A percentile compares a stretch with the other conserved stretches of the same genome.
phyloP scores from a whole-genome alignment of 2,113 vertebrate species.

The Osmerus eperlanus region DNA sequence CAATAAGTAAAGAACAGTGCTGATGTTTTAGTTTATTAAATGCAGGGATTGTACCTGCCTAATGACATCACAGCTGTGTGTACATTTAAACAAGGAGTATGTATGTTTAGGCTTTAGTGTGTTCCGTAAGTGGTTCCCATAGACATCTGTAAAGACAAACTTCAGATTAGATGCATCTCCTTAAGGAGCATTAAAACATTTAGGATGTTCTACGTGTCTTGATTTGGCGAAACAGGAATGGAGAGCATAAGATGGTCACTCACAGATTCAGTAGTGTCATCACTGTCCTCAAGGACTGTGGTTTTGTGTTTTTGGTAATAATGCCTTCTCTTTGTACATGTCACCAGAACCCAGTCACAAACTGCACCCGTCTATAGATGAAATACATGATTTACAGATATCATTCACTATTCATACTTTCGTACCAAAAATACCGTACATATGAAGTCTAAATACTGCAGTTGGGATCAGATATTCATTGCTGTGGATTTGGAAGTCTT shows the following conservation, averaged over 20 bases:
- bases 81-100: no score
- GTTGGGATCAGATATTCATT: not conserved
- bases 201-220: not conserved
- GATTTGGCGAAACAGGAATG: not conserved
- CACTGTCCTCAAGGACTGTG: slow-evolving; percentile 72
- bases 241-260: slow-evolving; percentile 10
- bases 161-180: not conserved
- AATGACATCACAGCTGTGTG: no score
- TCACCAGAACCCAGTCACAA: slow-evolving; percentile 78
- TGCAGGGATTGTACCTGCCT: no score
- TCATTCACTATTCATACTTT: not conserved
- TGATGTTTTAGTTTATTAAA: no score
- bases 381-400: not conserved
- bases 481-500: not conserved
- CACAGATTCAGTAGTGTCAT: slow-evolving; percentile 66
- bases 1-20: no score
- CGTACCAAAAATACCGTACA: not conserved
- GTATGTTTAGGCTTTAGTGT: slow-evolving; percentile 15
- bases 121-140: slow-evolving; percentile 50
- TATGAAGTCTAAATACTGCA: not conserved
- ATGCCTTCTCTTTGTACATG: slow-evolving; percentile 74
- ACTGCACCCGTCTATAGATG: slow-evolving; percentile 75
- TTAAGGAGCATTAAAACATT: not conserved
- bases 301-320: slow-evolving; percentile 81
- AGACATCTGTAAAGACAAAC: slow-evolving; percentile 32